Evolutionary conservation across 2,113 vertebrate genomes (phyloP).

Genomic region (Peromyscus maniculatus): DNA sequence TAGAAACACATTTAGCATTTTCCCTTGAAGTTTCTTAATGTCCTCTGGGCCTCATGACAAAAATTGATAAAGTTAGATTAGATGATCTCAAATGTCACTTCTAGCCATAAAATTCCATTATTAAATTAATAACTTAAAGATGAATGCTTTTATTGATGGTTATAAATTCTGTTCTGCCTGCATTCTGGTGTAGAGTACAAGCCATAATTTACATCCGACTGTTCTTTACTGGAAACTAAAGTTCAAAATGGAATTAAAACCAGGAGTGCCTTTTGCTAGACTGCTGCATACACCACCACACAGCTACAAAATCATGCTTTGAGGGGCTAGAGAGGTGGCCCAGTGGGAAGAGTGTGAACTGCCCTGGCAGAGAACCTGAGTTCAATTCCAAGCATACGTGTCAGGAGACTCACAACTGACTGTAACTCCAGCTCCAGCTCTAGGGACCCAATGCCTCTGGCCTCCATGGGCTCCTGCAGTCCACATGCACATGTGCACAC

Average conservation of each 20-base stretch:
- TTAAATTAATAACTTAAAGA: constrained; percentile 71
- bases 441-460: neutral
- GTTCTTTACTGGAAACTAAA: constrained; percentile 63
- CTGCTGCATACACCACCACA: neutral
- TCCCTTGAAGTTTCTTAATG: constrained; percentile 34
- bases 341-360: neutral
- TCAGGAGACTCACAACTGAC: neutral
- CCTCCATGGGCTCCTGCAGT: neutral
- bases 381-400: neutral
- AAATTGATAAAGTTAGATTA: constrained; percentile 71
- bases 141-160: constrained; percentile 66
- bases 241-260: constrained; percentile 45
- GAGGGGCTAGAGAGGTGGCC: neutral
- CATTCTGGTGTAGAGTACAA: neutral
- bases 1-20: neutral
- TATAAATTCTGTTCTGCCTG: constrained; percentile 69
- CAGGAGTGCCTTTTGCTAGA: neutral
- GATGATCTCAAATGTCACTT: constrained; percentile 67
- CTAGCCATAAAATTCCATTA: constrained; percentile 64
- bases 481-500: neutral
- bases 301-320: neutral
- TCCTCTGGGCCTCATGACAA: constrained; percentile 24
- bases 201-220: constrained; percentile 65
- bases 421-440: neutral
- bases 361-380: too few species aligned